Percentiles rank a stretch among this genome's conserved stretches.
Evolutionary conservation across 2,888 invertebrate species (phyloP).

Genomic region (Magallana nippona): DNA sequence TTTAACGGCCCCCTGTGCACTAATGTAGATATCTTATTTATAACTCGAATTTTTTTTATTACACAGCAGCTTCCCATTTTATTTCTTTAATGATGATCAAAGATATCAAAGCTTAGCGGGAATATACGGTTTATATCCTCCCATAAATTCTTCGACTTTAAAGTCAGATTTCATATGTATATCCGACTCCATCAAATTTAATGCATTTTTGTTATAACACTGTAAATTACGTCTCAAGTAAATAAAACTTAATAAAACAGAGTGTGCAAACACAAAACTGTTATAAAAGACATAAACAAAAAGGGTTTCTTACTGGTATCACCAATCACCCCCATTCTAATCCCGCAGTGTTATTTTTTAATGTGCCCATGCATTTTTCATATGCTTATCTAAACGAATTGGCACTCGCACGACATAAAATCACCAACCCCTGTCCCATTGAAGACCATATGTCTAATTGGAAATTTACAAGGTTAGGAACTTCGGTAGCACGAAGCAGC

Average conservation of each 20-base stretch:
- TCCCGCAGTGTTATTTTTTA: neutral
- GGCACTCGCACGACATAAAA: conserved; percentile 5
- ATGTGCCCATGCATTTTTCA: neutral
- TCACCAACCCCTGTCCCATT: neutral
- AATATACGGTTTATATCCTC: neutral
- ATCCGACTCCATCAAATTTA: neutral
- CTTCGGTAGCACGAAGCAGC: neutral
- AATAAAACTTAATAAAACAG: too few species aligned
- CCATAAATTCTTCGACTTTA: neutral
- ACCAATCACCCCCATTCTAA: neutral
- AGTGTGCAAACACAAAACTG: too few species aligned
- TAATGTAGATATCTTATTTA: conserved; percentile 24
- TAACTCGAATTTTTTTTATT: conserved; percentile 12
- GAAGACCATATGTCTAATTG: conserved; percentile 24
- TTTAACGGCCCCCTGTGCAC: neutral
- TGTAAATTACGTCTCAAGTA: neutral
- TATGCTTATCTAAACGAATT: conserved; percentile 1
- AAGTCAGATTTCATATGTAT: neutral
- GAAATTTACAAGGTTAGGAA: conserved; percentile 24
- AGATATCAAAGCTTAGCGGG: conserved; percentile 8
- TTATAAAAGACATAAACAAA: too few species aligned
- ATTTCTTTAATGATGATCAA: conserved; percentile 4
- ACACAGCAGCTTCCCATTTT: neutral
- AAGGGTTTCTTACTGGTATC: neutral
- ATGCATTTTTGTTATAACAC: neutral